Base-by-base conservation (phyloP, 2,797 vertebrate species). In the Xenentodon cancila region DNA sequence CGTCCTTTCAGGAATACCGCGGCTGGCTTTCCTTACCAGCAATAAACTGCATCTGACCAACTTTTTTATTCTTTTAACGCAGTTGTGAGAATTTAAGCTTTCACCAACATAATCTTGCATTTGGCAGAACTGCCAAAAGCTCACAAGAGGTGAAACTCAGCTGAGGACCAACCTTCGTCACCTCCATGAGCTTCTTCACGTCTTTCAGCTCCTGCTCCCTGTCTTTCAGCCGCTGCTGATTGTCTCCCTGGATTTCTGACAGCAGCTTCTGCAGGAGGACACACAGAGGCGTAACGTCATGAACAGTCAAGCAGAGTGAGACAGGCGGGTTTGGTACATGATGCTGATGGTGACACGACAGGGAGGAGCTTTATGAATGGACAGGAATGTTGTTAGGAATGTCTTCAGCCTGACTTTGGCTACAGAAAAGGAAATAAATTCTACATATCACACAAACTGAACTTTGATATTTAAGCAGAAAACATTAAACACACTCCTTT, bases 151-250 rank as follows among this genome's bases (percentile, higher is more conserved):
- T 3, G 19, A 11, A 54, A 19, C 32, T 5, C 4, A 8, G 6
- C 37, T 0, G 3, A 37, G 32, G 18, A 69, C 81, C 48, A n/a
- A 93, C 93, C 92, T 91, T 92, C 63, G 92, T 77, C 21, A 40
- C 80, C 13, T 92, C 92, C 83, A 93, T 86, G 65, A 89, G 79
- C 71, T 89, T 93, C 84, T 90, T 93, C 90, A 93, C 82, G 56
- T 93, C 92, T 30, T 91, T 93, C 57, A 94, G 84, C 74, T 94
- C 91, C 71, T 81, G 87, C 84, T 94, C 90, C 79, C 94, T 67
- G 9, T 83, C 80, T 61, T 90, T 93, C 47, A 94, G 86, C 45
- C 71, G 84, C 81, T 88, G 89, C 7, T 89, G 83, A 8, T 83
- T 94, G 55, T 85, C 89, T 0, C 71, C 25, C 73, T 92, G 92